Evolutionary conservation across 2,888 invertebrate species (phyloP), one percentile per base, ranked within the genome.

Genomic region (Pyrrhosoma nymphula): DNA sequence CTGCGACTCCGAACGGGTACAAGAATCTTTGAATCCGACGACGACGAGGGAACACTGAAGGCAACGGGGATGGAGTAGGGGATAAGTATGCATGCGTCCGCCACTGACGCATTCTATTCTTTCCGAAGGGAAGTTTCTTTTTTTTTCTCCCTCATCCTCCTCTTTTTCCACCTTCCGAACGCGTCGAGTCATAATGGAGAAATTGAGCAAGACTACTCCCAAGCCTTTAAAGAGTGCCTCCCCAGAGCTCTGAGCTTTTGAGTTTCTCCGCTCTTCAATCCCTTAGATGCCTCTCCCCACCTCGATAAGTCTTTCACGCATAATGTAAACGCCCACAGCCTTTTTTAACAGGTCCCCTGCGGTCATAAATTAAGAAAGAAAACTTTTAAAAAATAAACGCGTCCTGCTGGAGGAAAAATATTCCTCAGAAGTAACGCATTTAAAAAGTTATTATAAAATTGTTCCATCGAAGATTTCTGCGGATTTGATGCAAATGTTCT

Each of bases 121-220:
- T 82, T 60, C 60, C 35, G 16, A 26, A 35, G 35, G 35, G 82
- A 30, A 82, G 60, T 30, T 30, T 30, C 16, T 35, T 82, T 82
- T 35, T 35, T 69, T 8, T 18, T 18, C 3, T 82, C 12, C 23
- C 35, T 35, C 82, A 14, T 82, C 47, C 47, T 47, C 47, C 47
- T 47, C 47, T 47, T 82, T n/a, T 23, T 26, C 69, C n/a, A 26
- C 69, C 82, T 82, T 82, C 35, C 35, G 30, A 82, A 82, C 82
- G 35, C 82, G 82, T 82, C 35, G 82, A 35, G 82, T 82, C 82
- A 35, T 82, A 35, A 82, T 82, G 82, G 82, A 82, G 82, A 35
- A 82, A 82, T 82, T 82, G 82, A 82, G 82, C 82, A 82, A 82
- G 30, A 82, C 35, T 26, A 47, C 8, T 26, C 23, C 69, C 2